Evolutionary conservation across 2,888 invertebrate genomes (phyloP), one percentile per base, ranked within the genome.

Genomic region (Coecobrya sp.): DNA sequence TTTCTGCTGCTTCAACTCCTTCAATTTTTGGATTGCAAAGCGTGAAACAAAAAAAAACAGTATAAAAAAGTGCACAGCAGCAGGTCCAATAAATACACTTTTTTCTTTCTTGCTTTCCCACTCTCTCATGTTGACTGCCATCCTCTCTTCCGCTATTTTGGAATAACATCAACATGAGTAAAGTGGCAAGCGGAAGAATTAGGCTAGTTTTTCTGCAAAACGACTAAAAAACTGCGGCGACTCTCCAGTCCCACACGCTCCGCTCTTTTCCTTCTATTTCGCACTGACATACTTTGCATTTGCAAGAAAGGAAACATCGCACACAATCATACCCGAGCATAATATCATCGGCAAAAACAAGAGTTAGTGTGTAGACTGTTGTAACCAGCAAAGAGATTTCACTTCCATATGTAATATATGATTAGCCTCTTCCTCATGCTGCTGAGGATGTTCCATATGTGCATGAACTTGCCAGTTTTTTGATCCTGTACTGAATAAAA

Each of bases 171-270:
- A 42, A 59, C 36, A 59, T 76, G 16, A 30, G 16, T 5, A 81
- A 52, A 45, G 81, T 10, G 52, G 10, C 10, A 16, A n/a, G 30
- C 36, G 55, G 81, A 81, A 55, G 27, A 81, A 81, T 81, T 81
- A 81, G 81, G 81, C 81, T n/a, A 52, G n/a, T 81, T 81, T 81
- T 81, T 81, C 81, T 55, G 30, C 81, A 81, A 55, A 81, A 55
- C 27, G 55, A 59, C n/a, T 81, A 55, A 81, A n/a, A 19, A 76
- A 81, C 27, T 81, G 81, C 81, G 55, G 52, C 30, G 30, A 11
- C 42, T 70, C 5, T 36, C 16, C 27, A 27, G 19, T 45, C 4
- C 30, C 1, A 65, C 55, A 55, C 30, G 27, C 10, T 25, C 8
- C 10, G 0, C 11, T 68, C 22, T 68, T 68, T 16, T 68, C 68